Evolutionary conservation across 2,888 invertebrate species (phyloP).

Genomic region (Tenthredo amoena): DNA sequence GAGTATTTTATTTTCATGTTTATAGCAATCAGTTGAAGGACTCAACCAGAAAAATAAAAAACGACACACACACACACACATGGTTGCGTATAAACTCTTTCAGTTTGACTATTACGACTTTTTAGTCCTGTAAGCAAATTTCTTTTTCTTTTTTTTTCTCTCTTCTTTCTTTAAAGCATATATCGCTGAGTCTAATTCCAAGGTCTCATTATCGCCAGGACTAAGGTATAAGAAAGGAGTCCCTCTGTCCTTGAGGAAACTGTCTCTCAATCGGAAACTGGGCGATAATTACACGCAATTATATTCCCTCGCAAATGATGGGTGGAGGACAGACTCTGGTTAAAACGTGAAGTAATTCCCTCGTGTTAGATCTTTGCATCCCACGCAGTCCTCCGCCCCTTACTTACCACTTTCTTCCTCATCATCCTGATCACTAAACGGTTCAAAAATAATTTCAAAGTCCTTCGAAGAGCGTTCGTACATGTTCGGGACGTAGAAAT

Average conservation of each 20-base stretch:
- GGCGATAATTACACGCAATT: conserved; percentile 41
- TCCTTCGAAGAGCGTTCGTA: not conserved
- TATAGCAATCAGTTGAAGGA: not conserved
- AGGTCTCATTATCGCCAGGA: not conserved
- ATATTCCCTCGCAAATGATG: conserved; percentile 35
- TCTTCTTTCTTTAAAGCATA: not conserved
- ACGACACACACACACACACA: not conserved
- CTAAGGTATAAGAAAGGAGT: conserved; percentile 11
- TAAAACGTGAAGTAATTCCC: conserved; percentile 1
- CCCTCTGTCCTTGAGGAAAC: conserved; percentile 20
- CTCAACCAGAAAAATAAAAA: not conserved
- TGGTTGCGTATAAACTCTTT: not conserved
- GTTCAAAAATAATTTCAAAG: not conserved
- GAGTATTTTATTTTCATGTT: not conserved
- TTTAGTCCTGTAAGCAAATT: not conserved
- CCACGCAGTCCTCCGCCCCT: not conserved
- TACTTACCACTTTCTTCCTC: not conserved
- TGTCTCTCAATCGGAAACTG: conserved; percentile 46
- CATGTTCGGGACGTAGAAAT: not conserved
- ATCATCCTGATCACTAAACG: not conserved
- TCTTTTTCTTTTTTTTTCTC: not conserved
- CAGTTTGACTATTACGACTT: no score
- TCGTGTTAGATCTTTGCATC: conserved; percentile 16
- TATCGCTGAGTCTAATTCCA: not conserved
- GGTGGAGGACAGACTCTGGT: not conserved